Base-by-base conservation (phyloP, 2,113 vertebrate genomes). In the Setophaga petechia region DNA sequence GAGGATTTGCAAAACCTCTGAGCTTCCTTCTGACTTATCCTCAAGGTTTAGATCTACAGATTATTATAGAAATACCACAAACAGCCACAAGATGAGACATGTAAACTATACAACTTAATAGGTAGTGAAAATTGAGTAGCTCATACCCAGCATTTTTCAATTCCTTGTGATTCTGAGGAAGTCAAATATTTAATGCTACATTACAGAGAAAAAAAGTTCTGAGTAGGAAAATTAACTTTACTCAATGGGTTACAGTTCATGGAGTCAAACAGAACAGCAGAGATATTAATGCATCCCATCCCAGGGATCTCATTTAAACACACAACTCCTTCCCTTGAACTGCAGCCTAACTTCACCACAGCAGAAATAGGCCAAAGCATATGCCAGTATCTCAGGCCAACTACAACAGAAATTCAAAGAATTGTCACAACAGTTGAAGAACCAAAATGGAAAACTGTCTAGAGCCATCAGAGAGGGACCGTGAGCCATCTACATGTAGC, bases 291-390 rank as follows among this genome's bases (percentile, higher is more conserved):
- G 52, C 24, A 67, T 41, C 17, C 35, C 8, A 65, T 68, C 31
- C 25, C 63, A 31, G 16, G 22, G 25, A 79, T 37, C 33, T 49
- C 31, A 82, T 31, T 52, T 20, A 72, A 5, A 78, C 35, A 51
- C 3, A 43, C 1, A 12, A 9, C 1, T 2, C 6, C 6, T 17
- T 7, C 16, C 49, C 22, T 39, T 73, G 30, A 59, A 43, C 15
- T 80, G n/a, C 59, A 90, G 51, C 21, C 51, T 39, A 86, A 84
- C 37, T 73, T 49, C 24, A 63, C 35, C 74, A 54, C 57, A 90
- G 85, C 25, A 92, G 31, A 54, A 79, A 57, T 1, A 52, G 18
- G 37, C 10, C 37, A 54, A 63, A 88, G 67, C 39, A 39, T 4
- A 39, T 1, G 18, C 37, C 57, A 93, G 30, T 11, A 59, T 51